Evolutionary conservation across 2,797 vertebrate species (phyloP).

Genomic region (Trachurus trachurus): DNA sequence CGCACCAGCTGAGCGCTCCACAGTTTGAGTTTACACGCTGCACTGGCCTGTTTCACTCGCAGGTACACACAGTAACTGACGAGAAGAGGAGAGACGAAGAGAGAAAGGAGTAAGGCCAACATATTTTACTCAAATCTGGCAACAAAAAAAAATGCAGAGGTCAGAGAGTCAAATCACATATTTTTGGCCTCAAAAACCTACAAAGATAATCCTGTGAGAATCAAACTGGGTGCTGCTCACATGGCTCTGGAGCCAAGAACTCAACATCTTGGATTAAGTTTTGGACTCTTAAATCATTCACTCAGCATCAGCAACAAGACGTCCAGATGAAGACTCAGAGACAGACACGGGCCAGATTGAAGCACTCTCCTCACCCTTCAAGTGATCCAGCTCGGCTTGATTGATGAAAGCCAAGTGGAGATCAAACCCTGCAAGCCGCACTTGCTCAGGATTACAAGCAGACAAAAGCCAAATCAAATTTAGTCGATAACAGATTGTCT

Average conservation of each 20-base stretch:
- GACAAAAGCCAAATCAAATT: conserved; percentile 42
- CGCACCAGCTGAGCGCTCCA: conserved; percentile 87
- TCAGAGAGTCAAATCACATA: conserved; percentile 5
- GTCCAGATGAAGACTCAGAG: conserved; percentile 8
- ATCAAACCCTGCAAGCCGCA: conserved; percentile 2
- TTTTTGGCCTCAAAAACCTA: not conserved
- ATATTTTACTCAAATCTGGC: not conserved
- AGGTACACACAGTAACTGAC: conserved; percentile 89
- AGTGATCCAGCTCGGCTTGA: conserved; percentile 11
- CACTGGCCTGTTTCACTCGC: conserved; percentile 85
- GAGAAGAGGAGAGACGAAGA: not conserved
- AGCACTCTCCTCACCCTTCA: not conserved
- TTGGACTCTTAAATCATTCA: not conserved
- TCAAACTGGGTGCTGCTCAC: not conserved
- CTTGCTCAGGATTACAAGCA: conserved; percentile 21
- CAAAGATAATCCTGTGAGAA: not conserved
- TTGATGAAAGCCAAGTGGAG: conserved; percentile 9
- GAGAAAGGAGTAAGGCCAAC: not conserved
- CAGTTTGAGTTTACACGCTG: conserved; percentile 79
- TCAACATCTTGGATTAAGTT: not conserved
- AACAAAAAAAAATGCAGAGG: not conserved
- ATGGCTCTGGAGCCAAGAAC: conserved; percentile 8
- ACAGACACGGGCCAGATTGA: conserved; percentile 7
- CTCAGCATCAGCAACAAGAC: conserved; percentile 13
- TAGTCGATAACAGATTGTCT: conserved; percentile 26